Evolutionary conservation across 2,888 invertebrate species (phyloP), one percentile per base, ranked within the genome.

Genomic region (Diadegma fenestrale): DNA sequence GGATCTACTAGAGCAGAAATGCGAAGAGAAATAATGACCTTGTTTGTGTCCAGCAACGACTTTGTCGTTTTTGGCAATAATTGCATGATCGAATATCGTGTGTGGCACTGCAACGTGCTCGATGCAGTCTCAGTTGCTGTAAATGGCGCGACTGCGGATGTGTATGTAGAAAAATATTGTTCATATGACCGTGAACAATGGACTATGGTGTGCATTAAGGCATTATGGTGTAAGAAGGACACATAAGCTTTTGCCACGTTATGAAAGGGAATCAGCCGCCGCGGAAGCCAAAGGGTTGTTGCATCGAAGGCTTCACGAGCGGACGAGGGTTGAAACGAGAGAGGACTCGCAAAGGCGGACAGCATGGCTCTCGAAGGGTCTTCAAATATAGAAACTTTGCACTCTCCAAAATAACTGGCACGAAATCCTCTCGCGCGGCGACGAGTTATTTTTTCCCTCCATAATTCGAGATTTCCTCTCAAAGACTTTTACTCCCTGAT

Each of bases 121-220:
- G 10, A 7, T 7, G 10, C 37, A 8, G 37, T 37, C 37, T 10
- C 1, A 8, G 37, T 30, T 63, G 61, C 19, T 14, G 19, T 17
- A 30, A 76, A 64, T 45, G 33, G 37, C 37, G 63, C 37, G 63
- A 14, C 12, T n/a, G 19, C 8, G 45, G 33, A 4, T 14, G 45
- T 14, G 33, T 48, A 45, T 19, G 69, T 54, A 63, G 43, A 54
- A 48, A 72, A 72, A 77, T 37, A 43, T 58, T 80, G 84, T 80
- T 84, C 77, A 77, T 72, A 72, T 77, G 22, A 33, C 66, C 61
- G 71, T 72, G 76, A 80, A 30, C 80, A 84, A 84, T 84, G 64
- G 33, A 72, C 72, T 80, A 72, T 84, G 45, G 66, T 58, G 80
- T 77, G 71, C 84, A 80, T 71, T 71, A 76, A 80, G 75, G 79